phyloP scores from a whole-genome alignment of 1,140 invertebrate species.

The Drosophila neocordata region DNA sequence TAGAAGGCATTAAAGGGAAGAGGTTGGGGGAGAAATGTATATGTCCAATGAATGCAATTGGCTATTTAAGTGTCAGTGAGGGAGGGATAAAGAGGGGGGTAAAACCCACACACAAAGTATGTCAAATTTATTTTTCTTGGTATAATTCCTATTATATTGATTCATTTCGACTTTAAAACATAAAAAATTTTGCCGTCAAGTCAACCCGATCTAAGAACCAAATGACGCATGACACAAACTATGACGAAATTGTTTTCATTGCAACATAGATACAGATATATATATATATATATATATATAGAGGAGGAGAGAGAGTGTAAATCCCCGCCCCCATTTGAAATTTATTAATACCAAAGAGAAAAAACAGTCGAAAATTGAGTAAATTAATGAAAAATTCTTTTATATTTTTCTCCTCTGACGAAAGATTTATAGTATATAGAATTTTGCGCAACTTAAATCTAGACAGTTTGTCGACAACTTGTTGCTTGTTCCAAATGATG shows the following conservation, averaged over 20 bases:
- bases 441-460: neutral
- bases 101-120: slow-evolving; percentile 2
- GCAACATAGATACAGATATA: neutral
- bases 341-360: slow-evolving; percentile 4
- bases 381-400: too few relatives aligned
- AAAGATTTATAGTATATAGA: slow-evolving; percentile 1
- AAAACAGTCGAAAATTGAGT: neutral
- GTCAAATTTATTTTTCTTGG: slow-evolving; percentile 34
- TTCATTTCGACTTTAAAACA: slow-evolving; percentile 4
- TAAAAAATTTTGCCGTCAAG: neutral
- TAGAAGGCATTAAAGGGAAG: too few relatives aligned
- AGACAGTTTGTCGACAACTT: slow-evolving; percentile 4
- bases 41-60: slow-evolving; percentile 4
- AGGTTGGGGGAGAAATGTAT: neutral
- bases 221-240: slow-evolving; percentile 38
- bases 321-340: neutral
- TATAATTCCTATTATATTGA: slow-evolving; percentile 8
- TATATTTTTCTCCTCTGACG: neutral
- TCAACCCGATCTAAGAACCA: neutral
- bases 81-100: neutral
- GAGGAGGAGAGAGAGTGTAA: neutral
- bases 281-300: too few relatives aligned
- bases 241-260: slow-evolving; percentile 37
- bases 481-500: neutral
- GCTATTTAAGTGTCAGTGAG: neutral